phyloP scores from a whole-genome alignment of 1,140 invertebrate species.

The Sitodiplosis mosellana region DNA sequence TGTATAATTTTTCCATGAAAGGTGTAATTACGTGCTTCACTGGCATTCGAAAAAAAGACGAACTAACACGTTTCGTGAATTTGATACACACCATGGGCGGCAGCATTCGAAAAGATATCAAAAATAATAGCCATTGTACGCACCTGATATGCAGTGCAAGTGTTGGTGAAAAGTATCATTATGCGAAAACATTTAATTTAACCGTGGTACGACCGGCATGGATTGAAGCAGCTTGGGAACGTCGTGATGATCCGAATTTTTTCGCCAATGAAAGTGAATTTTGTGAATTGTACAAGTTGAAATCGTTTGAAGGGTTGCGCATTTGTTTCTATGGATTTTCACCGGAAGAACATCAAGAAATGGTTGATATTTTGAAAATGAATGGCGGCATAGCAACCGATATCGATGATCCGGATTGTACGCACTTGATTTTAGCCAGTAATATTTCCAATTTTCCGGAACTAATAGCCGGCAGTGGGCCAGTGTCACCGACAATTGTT shows the following conservation, averaged over 20 bases:
- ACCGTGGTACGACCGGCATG: slow-evolving; percentile 76
- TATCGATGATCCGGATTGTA: slow-evolving; percentile 61
- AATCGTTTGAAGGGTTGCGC: slow-evolving; percentile 70
- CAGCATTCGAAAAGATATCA: slow-evolving; percentile 66
- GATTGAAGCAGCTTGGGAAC: slow-evolving; percentile 72
- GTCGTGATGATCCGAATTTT: slow-evolving; percentile 45
- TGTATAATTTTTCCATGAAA: slow-evolving; percentile 72
- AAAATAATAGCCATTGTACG: slow-evolving; percentile 38
- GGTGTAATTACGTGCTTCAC: slow-evolving; percentile 76
- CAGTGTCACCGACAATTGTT: too few relatives aligned
- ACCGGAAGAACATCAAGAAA: slow-evolving; percentile 71
- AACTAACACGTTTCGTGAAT: slow-evolving; percentile 54
- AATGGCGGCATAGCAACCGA: slow-evolving; percentile 64
- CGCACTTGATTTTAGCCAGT: slow-evolving; percentile 41
- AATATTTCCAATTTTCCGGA: too few relatives aligned
- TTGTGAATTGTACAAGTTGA: slow-evolving; percentile 55
- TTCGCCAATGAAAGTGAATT: slow-evolving; percentile 43
- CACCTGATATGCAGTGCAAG: slow-evolving; percentile 79
- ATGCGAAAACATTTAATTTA: slow-evolving; percentile 71
- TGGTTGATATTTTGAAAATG: slow-evolving; percentile 69
- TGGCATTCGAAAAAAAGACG: slow-evolving; percentile 70
- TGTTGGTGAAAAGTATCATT: slow-evolving; percentile 73
- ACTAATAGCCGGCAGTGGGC: too few relatives aligned
- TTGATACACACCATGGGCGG: slow-evolving; percentile 89
- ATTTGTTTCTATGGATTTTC: slow-evolving; percentile 81